Conservation (phyloP, 2,888 invertebrate species). For the Imbricaverruca yamaguchii region DNA sequence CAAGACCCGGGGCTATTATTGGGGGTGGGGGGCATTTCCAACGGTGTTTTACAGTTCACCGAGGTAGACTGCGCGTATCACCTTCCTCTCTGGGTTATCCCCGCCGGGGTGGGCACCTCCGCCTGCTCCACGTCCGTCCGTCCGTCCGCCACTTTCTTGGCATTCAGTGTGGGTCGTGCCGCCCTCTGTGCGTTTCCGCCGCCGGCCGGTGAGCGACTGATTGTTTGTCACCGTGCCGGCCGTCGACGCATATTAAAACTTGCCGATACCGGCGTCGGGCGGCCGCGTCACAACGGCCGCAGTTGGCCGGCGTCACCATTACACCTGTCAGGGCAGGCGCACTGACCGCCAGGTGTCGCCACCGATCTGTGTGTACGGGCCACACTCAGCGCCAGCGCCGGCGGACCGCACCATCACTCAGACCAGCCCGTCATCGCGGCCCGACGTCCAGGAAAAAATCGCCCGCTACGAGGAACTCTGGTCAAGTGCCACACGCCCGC, state of each 20-base stretch:
- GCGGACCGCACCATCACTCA: too few species aligned
- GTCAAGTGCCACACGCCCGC: not conserved
- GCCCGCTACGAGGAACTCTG: not conserved
- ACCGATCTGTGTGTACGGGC: not conserved
- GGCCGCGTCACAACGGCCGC: not conserved
- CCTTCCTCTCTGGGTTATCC: too few species aligned
- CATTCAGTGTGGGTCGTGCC: not conserved
- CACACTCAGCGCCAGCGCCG: not conserved
- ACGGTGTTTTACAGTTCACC: too few species aligned
- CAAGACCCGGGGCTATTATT: too few species aligned
- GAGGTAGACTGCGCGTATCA: too few species aligned
- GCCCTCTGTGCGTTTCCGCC: not conserved
- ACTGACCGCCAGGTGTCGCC: slow-evolving; percentile 6
- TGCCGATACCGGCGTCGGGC: not conserved
- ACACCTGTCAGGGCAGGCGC: not conserved
- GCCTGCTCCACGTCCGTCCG: too few species aligned
- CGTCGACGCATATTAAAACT: not conserved
- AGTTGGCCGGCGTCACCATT: not conserved
- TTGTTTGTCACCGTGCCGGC: slow-evolving; percentile 6
- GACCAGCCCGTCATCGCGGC: not conserved
- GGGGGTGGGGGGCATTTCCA: too few species aligned
- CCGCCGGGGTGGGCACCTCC: too few species aligned
- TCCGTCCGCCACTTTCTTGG: not conserved
- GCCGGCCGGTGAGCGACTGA: not conserved
- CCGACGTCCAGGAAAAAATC: not conserved